Evolutionary conservation across 1,140 invertebrate genomes (phyloP).

Genomic region (Micrasema minimum): DNA sequence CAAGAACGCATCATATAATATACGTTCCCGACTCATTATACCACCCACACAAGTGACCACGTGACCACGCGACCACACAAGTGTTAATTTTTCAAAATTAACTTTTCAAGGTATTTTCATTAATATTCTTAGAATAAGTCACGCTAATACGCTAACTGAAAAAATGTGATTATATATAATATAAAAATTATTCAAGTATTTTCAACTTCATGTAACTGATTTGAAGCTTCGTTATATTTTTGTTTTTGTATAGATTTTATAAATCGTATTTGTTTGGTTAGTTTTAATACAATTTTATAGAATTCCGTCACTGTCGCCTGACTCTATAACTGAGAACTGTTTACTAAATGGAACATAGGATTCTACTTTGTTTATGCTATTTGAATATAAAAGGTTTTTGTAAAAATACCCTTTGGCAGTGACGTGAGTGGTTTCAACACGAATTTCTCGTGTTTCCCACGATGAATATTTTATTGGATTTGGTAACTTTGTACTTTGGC

Average conservation of each 20-base stretch:
- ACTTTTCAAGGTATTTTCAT: constrained; percentile 53
- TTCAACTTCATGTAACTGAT: constrained; percentile 6
- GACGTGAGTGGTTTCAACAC: neutral
- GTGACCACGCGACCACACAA: constrained; percentile 9
- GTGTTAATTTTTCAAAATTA: constrained; percentile 43
- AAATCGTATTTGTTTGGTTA: constrained; percentile 24
- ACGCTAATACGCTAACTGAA: constrained; percentile 52
- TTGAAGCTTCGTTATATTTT: constrained; percentile 4
- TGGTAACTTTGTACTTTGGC: constrained; percentile 5
- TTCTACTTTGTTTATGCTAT: too few relatives aligned
- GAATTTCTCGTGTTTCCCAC: too few relatives aligned
- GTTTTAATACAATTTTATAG: constrained; percentile 7
- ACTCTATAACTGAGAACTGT: neutral
- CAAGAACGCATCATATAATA: too few relatives aligned
- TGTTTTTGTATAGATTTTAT: constrained; percentile 35
- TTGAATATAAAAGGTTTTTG: neutral
- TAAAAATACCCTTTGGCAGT: neutral
- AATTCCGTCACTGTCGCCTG: too few relatives aligned
- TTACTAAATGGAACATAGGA: too few relatives aligned
- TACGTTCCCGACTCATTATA: too few relatives aligned
- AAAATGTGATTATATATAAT: constrained; percentile 42
- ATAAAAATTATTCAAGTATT: constrained; percentile 33
- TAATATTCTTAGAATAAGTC: constrained; percentile 48
- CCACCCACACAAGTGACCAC: too few relatives aligned
- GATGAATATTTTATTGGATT: neutral